A percentile compares a stretch with the other conserved stretches of the same genome.
Evolutionary conservation across 2,888 invertebrate genomes (phyloP).

Genomic region (Tortrix viridana): DNA sequence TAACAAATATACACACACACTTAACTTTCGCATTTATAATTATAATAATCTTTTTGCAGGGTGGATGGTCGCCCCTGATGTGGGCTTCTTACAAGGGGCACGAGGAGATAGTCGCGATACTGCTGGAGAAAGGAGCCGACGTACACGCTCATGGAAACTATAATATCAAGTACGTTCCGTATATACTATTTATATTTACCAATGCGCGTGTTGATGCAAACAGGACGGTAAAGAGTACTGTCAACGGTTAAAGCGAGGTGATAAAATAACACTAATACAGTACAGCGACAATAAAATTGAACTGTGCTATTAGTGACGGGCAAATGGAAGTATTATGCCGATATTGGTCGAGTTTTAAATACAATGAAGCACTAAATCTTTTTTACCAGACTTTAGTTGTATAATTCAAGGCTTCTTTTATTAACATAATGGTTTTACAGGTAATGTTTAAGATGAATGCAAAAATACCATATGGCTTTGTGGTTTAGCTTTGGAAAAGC

Average conservation of each 20-base stretch:
- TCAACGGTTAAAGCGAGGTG: background rate
- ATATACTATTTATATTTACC: slow-evolving; percentile 2
- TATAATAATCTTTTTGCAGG: slow-evolving; percentile 81
- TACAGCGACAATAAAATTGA: slow-evolving; percentile 15
- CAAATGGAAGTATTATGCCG: slow-evolving; percentile 10
- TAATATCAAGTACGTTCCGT: slow-evolving; percentile 86
- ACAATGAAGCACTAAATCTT: slow-evolving; percentile 12
- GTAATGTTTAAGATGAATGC: background rate
- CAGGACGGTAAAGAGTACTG: background rate
- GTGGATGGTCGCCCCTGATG: slow-evolving; percentile 98
- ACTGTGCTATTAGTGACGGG: slow-evolving; percentile 19
- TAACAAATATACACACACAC: too few species aligned
- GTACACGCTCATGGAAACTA: slow-evolving; percentile 98
- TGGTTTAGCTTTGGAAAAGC: background rate
- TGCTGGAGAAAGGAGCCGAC: slow-evolving; percentile 95
- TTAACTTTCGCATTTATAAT: too few species aligned
- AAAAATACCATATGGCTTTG: slow-evolving; percentile 1
- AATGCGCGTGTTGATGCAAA: background rate
- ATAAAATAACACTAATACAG: slow-evolving; percentile 1
- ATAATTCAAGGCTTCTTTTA: slow-evolving; percentile 14
- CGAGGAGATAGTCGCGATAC: slow-evolving; percentile 88
- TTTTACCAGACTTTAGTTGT: background rate
- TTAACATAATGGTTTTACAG: slow-evolving; percentile 11
- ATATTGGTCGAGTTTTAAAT: slow-evolving; percentile 14
- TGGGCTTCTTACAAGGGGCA: slow-evolving; percentile 98